These are phyloP conservation scores for Boulengeromyrus knoepffleri DNA, from an alignment of 2,113 vertebrate genomes.

Conservation along the genomic window DNA sequence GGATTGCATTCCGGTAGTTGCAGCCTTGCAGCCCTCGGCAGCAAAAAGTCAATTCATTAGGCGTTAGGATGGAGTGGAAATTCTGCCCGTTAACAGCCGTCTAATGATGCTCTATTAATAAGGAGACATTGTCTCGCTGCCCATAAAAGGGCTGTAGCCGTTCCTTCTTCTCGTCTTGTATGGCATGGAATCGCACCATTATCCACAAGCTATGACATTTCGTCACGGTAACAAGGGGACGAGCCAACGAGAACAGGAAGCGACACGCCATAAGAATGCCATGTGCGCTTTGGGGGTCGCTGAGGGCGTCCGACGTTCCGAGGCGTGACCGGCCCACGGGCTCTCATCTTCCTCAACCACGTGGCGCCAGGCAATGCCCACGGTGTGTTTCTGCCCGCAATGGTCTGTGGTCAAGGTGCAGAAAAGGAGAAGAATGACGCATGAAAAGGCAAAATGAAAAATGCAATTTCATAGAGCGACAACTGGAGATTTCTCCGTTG, in stretches of 20 bases:
- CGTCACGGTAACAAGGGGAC: neutral
- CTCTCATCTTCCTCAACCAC: neutral
- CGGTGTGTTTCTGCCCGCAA: neutral
- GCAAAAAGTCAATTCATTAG: constrained; percentile 39
- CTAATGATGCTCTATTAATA: constrained; percentile 43
- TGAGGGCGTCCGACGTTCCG: neutral
- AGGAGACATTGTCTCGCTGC: constrained; percentile 21
- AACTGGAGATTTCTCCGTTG: neutral
- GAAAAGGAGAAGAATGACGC: neutral
- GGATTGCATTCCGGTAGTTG: constrained; percentile 33
- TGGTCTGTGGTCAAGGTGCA: neutral
- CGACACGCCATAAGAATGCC: too few species aligned
- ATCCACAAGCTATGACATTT: neutral
- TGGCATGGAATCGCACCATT: constrained; percentile 7
- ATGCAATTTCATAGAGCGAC: neutral
- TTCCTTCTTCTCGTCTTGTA: neutral
- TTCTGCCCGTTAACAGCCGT: constrained; percentile 29
- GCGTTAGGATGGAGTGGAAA: constrained; percentile 26
- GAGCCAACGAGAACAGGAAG: neutral
- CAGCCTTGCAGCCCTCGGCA: constrained; percentile 22
- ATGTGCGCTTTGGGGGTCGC: neutral
- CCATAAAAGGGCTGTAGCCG: constrained; percentile 18
- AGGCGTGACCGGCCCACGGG: neutral
- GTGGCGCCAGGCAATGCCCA: neutral
- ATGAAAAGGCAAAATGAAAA: neutral